Evolutionary conservation across 2,113 vertebrate genomes (phyloP).

Genomic region (Elaphurus davidianus): DNA sequence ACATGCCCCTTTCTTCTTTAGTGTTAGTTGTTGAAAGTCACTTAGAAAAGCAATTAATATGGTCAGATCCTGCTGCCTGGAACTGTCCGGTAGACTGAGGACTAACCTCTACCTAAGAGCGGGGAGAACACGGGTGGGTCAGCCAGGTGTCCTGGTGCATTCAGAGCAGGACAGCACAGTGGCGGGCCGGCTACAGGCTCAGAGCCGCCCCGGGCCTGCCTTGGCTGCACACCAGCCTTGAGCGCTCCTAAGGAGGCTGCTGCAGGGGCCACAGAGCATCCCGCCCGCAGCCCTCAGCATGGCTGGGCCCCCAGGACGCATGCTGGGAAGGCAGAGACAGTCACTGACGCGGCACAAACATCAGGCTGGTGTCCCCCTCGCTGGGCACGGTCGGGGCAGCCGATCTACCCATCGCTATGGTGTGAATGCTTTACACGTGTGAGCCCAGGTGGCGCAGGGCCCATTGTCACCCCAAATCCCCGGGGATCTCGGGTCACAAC

Average conservation of each 20-base stretch:
- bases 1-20: background rate
- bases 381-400: rapidly evolving
- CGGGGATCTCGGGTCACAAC: background rate
- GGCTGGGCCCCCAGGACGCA: rapidly evolving
- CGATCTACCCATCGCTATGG: rapidly evolving
- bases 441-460: background rate
- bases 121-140: background rate
- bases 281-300: rapidly evolving
- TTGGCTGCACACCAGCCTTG: background rate
- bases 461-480: background rate
- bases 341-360: rapidly evolving
- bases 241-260: background rate
- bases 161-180: rapidly evolving
- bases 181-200: rapidly evolving
- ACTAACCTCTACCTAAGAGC: background rate
- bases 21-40: background rate
- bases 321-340: rapidly evolving
- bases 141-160: background rate
- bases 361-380: rapidly evolving
- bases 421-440: rapidly evolving
- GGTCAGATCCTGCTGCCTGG: background rate
- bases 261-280: rapidly evolving
- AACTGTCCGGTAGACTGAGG: background rate
- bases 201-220: background rate
- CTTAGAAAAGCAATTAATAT: background rate